Base-by-base conservation (phyloP, 2,888 invertebrate species). In the Hermodice carunculata region DNA sequence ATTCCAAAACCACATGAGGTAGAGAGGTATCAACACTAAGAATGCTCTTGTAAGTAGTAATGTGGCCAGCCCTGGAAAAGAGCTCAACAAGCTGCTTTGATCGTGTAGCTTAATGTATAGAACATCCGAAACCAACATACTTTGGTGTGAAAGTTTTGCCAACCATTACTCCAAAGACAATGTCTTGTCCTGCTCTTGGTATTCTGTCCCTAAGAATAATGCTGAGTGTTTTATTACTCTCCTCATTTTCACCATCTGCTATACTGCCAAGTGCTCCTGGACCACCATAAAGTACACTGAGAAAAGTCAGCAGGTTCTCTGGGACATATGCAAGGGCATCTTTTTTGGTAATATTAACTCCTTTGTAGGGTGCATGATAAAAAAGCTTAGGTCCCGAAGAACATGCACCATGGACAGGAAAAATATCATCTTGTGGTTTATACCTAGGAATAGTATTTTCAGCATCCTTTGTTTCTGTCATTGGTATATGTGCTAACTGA, bases 111-210 rank as follows among this genome's bases (percentile, higher is more conserved):
- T 51, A 32, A n/a, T 51, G 51, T 29, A 51, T 11, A 14, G 51
- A 31, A 19, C 51, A 31, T 31, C 29, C 51, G 14, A 51, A 32
- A 31, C 51, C 51, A 17, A 51, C 4, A 29, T 51, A 32, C 28
- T 51, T 51, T 51, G 51, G 51, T n/a, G 51, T 51, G 31, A 29
- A 51, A 17, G n/a, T 51, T 28, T 51, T 51, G 5, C 51, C 51
- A 29, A 31, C 2, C 19, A 29, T 29, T 2, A 22, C 19, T 17
- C 51, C 51, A 51, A 31, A 51, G 11, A 51, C 28, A 3, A 51
- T 5, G 32, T 51, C 51, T 19, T 51, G 51, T 4, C 31, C 51
- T 2, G 32, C 51, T 11, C n/a, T n/a, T n/a, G n/a, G n/a, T n/a
- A n/a, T n/a, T n/a, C n/a, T n/a, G n/a, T n/a, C n/a, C n/a, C n/a